These are phyloP conservation scores for Ferdinandea cuprea DNA, from an alignment of 2,888 invertebrate species.

Conservation along the genomic window DNA sequence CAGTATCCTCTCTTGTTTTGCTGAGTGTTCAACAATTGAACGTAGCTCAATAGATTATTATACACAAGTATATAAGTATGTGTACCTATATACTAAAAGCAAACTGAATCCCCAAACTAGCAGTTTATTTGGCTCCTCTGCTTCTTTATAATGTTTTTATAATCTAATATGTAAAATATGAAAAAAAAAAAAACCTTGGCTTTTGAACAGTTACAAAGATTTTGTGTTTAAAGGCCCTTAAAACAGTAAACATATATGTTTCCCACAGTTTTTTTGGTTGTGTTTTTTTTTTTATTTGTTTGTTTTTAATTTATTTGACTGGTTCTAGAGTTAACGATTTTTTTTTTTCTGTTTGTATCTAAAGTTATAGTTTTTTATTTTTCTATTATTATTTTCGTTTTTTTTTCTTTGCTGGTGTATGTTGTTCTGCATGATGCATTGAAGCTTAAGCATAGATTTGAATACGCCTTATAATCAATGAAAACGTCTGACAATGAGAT, in stretches of 20 bases:
- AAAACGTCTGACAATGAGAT: conserved; percentile 21
- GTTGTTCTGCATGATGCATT: conserved; percentile 71
- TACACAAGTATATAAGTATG: conserved; percentile 48
- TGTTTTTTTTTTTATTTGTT: conserved; percentile 22
- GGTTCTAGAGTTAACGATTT: conserved; percentile 6
- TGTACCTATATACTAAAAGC: conserved; percentile 22
- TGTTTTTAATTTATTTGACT: conserved; percentile 24
- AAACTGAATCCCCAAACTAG: conserved; percentile 34
- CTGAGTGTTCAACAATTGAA: conserved; percentile 44
- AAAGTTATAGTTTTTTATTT: conserved; percentile 14
- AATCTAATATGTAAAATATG: conserved; percentile 24
- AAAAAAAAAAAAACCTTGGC: conserved; percentile 32
- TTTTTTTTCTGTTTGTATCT: conserved; percentile 15
- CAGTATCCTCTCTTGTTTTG: conserved; percentile 43
- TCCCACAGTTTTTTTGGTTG: conserved; percentile 25
- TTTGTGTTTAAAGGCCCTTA: conserved; percentile 58
- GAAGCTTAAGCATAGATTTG: conserved; percentile 58
- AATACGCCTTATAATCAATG: conserved; percentile 50
- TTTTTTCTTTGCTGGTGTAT: conserved; percentile 52
- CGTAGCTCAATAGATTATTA: conserved; percentile 43
- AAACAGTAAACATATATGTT: conserved; percentile 52
- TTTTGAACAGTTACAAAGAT: conserved; percentile 47
- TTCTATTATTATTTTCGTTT: too few species aligned
- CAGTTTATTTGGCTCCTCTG: conserved; percentile 50
- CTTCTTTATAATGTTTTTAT: conserved; percentile 42